These are phyloP conservation scores for Drosophila eugracilis DNA, from an alignment of 1,140 invertebrate species.

Conservation along the genomic window DNA sequence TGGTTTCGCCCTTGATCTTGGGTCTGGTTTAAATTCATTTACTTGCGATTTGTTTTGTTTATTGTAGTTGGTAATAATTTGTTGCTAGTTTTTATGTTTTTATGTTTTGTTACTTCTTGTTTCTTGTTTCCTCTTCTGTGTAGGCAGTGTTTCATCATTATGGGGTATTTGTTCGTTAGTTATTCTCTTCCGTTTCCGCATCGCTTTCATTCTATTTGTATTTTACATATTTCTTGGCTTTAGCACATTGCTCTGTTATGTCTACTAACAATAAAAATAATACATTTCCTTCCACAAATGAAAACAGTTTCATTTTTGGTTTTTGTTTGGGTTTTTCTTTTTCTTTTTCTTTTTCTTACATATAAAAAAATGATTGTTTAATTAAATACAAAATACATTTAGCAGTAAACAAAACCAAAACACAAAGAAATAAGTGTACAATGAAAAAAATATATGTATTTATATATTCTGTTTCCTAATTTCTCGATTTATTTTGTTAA, in stretches of 20 bases:
- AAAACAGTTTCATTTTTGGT: slow-evolving; percentile 54
- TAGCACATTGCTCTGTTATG: slow-evolving; percentile 43
- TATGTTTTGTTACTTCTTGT: slow-evolving; percentile 32
- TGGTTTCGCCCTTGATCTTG: slow-evolving; percentile 37
- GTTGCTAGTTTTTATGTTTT: slow-evolving; percentile 73
- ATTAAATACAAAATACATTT: slow-evolving; percentile 60
- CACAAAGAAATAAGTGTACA: slow-evolving; percentile 52
- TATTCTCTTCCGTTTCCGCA: slow-evolving; percentile 26
- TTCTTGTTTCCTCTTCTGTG: slow-evolving; percentile 52
- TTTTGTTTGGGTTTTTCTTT: slow-evolving; percentile 30
- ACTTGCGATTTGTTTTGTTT: slow-evolving; percentile 72
- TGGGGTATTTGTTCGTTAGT: slow-evolving; percentile 48
- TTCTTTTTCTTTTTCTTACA: slow-evolving; percentile 30
- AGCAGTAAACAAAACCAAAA: slow-evolving; percentile 47
- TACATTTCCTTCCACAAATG: slow-evolving; percentile 59
- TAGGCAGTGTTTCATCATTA: slow-evolving; percentile 77
- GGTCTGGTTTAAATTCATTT: slow-evolving; percentile 68
- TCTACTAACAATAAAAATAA: slow-evolving; percentile 54
- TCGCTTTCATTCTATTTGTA: background rate
- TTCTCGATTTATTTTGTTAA: slow-evolving; percentile 45
- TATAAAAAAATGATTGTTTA: slow-evolving; percentile 40
- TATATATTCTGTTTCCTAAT: slow-evolving; percentile 61
- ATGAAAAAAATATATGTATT: slow-evolving; percentile 53
- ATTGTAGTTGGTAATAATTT: slow-evolving; percentile 76
- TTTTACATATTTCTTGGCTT: slow-evolving; percentile 53